Percentiles rank a stretch among this genome's conserved stretches.
phyloP scores from a whole-genome alignment of 2,797 vertebrate species.

The Heterohyrax brucei region DNA sequence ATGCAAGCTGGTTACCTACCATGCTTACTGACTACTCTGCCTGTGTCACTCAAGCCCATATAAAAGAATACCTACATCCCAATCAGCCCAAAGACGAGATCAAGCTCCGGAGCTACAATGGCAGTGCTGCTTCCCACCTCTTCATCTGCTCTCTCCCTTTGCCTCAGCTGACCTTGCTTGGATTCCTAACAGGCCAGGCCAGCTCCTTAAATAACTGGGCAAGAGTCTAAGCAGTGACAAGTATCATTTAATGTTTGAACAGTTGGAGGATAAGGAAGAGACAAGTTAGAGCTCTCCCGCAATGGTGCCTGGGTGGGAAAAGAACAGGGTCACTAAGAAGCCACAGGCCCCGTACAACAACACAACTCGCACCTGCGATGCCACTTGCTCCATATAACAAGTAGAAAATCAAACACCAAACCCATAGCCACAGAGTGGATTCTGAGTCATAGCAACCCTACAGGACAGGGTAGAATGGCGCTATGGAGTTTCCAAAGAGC shows the following conservation, averaged over 20 bases:
- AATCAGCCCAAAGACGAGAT: too few relatives aligned
- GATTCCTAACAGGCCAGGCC: not conserved
- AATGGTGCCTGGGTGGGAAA: not conserved
- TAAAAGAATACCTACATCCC: fast-evolving
- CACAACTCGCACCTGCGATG: fast-evolving
- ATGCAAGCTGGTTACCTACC: too few relatives aligned
- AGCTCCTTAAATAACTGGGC: conserved; percentile 63
- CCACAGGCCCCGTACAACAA: fast-evolving
- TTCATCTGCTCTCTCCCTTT: not conserved
- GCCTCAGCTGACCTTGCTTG: conserved; percentile 51
- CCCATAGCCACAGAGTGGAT: too few relatives aligned
- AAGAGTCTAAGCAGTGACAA: not conserved
- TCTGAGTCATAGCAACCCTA: too few relatives aligned
- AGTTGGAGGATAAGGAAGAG: not conserved
- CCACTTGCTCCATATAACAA: fast-evolving
- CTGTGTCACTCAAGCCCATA: fast-evolving
- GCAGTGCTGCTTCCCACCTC: not conserved
- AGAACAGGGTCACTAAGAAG: fast-evolving
- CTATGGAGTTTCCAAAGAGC: too few relatives aligned
- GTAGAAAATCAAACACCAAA: too few relatives aligned
- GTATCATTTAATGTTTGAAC: not conserved
- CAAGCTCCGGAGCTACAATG: not conserved
- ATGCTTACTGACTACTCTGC: too few relatives aligned
- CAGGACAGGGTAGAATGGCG: too few relatives aligned
- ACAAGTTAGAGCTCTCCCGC: not conserved